These are phyloP conservation scores for Coracopsis vasa DNA, from an alignment of 2,113 vertebrate genomes.

Conservation along the genomic window DNA sequence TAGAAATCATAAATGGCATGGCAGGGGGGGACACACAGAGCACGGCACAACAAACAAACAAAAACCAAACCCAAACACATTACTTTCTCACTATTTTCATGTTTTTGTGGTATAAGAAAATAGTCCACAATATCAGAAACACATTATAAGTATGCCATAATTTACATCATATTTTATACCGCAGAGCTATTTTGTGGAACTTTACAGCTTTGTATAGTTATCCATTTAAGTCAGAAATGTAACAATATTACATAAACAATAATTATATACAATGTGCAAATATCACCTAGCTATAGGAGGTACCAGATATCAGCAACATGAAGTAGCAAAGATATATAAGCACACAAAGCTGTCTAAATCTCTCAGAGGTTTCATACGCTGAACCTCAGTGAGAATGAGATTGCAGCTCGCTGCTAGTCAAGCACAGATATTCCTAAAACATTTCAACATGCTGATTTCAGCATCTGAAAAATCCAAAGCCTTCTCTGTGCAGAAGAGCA, in stretches of 20 bases:
- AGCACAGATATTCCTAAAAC: neutral
- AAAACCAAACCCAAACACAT: neutral
- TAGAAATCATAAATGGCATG: neutral
- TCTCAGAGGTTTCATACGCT: neutral
- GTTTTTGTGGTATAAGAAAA: neutral
- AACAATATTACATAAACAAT: neutral
- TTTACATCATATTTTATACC: neutral
- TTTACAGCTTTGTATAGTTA: neutral
- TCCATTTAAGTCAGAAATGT: constrained; percentile 5
- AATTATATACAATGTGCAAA: neutral
- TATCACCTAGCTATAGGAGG: neutral
- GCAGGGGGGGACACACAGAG: neutral
- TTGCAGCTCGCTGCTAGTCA: neutral
- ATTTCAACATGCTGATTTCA: neutral
- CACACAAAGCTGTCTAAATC: neutral
- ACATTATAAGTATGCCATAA: neutral
- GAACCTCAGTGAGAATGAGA: neutral
- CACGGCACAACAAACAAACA: neutral
- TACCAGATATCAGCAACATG: neutral
- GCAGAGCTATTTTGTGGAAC: neutral
- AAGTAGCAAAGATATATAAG: neutral
- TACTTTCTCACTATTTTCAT: neutral
- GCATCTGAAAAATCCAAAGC: neutral
- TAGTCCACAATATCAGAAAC: neutral
- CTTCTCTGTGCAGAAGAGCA: neutral